These are phyloP conservation scores for Melanerpes formicivorus DNA, from an alignment of 2,113 vertebrate genomes.

Conservation along the genomic window DNA sequence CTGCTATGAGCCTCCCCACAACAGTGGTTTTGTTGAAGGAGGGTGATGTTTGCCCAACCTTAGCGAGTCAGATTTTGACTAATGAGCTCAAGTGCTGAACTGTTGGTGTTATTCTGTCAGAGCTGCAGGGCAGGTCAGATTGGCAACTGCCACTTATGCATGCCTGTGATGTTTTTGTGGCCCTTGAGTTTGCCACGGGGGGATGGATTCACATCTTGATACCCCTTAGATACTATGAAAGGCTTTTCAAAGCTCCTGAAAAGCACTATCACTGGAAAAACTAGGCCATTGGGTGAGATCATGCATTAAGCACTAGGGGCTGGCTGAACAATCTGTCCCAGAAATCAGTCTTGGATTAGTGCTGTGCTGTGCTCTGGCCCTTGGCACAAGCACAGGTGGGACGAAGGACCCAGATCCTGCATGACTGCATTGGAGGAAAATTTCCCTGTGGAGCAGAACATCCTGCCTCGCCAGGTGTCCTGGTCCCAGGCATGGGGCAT, in stretches of 20 bases:
- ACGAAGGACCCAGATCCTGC: neutral
- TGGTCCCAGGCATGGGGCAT: fast-evolving
- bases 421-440: neutral
- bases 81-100: constrained; percentile 7
- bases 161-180: neutral
- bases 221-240: neutral
- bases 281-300: constrained; percentile 62
- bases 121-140: constrained; percentile 30
- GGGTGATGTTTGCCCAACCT: constrained; percentile 24
- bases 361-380: constrained; percentile 39
- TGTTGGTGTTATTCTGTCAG: constrained; percentile 1
- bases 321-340: constrained; percentile 69
- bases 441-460: neutral
- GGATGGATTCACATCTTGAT: neutral
- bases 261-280: constrained; percentile 64
- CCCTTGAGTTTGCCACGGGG: neutral
- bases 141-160: neutral
- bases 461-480: neutral
- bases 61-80: constrained; percentile 27
- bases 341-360: constrained; percentile 50
- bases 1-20: neutral
- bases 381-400: constrained; percentile 51
- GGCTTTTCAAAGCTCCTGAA: constrained; percentile 50
- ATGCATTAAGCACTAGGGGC: constrained; percentile 58
- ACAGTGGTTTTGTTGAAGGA: neutral